Conservation (phyloP, 2,797 vertebrate genomes). For the Myiotriccus ornatus region DNA sequence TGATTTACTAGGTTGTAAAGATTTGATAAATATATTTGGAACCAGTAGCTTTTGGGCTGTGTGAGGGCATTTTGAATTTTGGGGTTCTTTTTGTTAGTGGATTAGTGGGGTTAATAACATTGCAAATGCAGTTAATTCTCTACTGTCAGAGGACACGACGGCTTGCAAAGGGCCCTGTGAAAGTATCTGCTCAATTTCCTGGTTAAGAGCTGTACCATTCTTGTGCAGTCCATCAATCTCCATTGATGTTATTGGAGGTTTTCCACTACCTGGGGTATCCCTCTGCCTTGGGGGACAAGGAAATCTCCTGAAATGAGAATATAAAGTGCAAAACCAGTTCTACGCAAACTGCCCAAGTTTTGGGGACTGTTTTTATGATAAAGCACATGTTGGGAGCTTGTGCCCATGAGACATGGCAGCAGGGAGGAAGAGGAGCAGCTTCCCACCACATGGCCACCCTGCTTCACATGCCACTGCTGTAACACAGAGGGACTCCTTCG, state of each 20-base stretch:
- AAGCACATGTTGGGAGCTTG: accelerated
- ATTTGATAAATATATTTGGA: neutral
- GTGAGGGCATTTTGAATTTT: neutral
- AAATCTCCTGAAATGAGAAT: neutral
- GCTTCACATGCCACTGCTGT: accelerated
- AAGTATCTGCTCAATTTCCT: neutral
- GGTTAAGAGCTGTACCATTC: neutral
- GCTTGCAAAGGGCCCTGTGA: neutral
- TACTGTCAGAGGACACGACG: accelerated
- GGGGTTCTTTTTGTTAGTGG: neutral
- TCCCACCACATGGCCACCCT: accelerated
- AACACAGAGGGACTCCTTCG: accelerated
- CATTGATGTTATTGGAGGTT: neutral
- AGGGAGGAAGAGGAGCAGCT: neutral
- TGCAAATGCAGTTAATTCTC: neutral
- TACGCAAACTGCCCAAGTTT: neutral
- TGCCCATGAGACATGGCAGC: accelerated
- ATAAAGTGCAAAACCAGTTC: neutral
- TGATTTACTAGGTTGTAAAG: neutral
- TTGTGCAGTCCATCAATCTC: neutral
- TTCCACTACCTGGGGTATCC: neutral
- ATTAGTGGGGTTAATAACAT: neutral
- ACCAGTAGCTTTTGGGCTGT: neutral
- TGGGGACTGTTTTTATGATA: neutral
- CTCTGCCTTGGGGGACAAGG: neutral